Evolutionary conservation across 2,113 vertebrate genomes (phyloP).

Genomic region (Perca schrenkii): DNA sequence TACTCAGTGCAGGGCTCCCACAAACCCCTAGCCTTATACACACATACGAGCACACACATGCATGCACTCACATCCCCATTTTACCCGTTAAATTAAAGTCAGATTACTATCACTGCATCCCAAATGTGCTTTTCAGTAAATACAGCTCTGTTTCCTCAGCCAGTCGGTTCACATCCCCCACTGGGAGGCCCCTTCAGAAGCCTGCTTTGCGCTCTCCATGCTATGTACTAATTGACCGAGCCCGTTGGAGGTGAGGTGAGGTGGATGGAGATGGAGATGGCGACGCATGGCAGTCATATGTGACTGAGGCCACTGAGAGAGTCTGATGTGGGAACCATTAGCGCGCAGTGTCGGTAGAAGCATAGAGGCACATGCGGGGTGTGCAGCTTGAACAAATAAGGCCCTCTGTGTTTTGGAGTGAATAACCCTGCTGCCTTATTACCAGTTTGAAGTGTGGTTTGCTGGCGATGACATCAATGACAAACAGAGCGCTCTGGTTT

Average conservation of each 20-base stretch:
- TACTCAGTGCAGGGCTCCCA: conserved; percentile 55
- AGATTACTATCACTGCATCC: conserved; percentile 75
- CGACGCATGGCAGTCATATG: conserved; percentile 78
- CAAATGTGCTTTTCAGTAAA: conserved; percentile 71
- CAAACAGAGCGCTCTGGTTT: conserved; percentile 74
- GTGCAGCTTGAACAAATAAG: conserved; percentile 75
- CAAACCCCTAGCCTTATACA: conserved; percentile 47
- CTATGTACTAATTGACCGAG: conserved; percentile 70
- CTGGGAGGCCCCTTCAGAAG: conserved; percentile 67
- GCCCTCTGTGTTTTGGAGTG: conserved; percentile 71
- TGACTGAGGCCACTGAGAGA: conserved; percentile 53
- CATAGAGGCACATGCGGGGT: conserved; percentile 50
- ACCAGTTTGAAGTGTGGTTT: conserved; percentile 75
- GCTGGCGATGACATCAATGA: conserved; percentile 76
- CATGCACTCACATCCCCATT: conserved; percentile 60
- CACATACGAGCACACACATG: conserved; percentile 54
- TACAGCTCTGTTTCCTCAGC: conserved; percentile 62
- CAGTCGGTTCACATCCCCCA: conserved; percentile 55
- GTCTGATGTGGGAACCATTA: conserved; percentile 79
- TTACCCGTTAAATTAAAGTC: conserved; percentile 79
- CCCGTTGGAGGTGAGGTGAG: conserved; percentile 60
- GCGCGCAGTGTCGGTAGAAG: conserved; percentile 34
- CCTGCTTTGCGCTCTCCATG: conserved; percentile 58
- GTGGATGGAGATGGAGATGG: conserved; percentile 60
- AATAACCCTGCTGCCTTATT: conserved; percentile 63